Percentiles rank a stretch among this genome's conserved stretches.
These are phyloP conservation scores for Agrenia bidenticulata DNA, from an alignment of 2,888 invertebrate genomes.

Conservation along the genomic window DNA sequence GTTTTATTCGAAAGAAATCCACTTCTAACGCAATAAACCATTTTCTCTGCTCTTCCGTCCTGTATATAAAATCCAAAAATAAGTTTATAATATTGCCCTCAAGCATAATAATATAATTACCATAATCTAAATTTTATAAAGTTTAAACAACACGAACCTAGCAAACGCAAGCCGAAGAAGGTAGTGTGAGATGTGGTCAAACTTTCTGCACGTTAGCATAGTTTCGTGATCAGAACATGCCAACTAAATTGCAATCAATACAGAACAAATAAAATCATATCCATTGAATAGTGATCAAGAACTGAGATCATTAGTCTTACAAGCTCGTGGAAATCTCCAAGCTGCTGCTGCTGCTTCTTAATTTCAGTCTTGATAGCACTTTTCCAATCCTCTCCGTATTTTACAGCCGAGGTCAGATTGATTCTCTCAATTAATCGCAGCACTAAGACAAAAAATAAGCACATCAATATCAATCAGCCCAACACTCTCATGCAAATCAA, in stretches of 20 bases:
- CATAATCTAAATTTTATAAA: neutral
- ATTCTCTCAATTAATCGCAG: conserved; percentile 75
- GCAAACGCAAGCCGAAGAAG: conserved; percentile 89
- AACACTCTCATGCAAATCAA: too few relatives aligned
- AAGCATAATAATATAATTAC: neutral
- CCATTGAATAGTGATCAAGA: too few relatives aligned
- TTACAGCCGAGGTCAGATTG: conserved; percentile 57
- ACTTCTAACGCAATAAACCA: conserved; percentile 90
- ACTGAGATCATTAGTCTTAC: conserved; percentile 29
- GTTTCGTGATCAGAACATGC: too few relatives aligned
- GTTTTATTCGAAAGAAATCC: conserved; percentile 82
- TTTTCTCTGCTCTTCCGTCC: conserved; percentile 73
- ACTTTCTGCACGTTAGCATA: too few relatives aligned
- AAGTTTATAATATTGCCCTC: neutral
- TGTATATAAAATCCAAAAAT: conserved; percentile 13
- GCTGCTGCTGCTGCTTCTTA: conserved; percentile 64
- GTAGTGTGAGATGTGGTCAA: conserved; percentile 89
- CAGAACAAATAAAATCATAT: neutral
- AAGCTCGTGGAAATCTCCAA: conserved; percentile 37
- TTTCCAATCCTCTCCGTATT: conserved; percentile 52
- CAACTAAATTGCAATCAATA: neutral
- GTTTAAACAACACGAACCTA: conserved; percentile 59
- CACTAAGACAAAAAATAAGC: conserved; percentile 61
- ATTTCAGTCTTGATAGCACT: conserved; percentile 65
- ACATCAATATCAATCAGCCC: too few relatives aligned